Conservation (phyloP, 2,888 invertebrate genomes). For the Lomographa bimaculata region DNA sequence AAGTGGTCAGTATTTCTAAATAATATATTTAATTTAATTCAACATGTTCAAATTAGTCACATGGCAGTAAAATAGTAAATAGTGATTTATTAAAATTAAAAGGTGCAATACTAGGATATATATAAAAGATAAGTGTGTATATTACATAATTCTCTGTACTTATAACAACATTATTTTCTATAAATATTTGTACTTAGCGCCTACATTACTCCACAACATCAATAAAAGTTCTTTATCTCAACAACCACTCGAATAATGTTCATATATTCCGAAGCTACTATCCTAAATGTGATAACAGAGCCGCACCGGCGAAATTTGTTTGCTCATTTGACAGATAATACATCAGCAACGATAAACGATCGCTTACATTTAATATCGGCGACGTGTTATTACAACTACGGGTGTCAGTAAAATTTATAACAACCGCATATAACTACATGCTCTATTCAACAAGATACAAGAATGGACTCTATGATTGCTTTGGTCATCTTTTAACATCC, state of each 20-base stretch:
- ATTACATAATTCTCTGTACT: slow-evolving; percentile 43
- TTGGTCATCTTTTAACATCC: no score
- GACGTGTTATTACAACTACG: slow-evolving; percentile 51
- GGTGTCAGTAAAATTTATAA: slow-evolving; percentile 44
- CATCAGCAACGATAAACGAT: slow-evolving; percentile 58
- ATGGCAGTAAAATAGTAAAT: slow-evolving; percentile 40
- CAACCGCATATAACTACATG: slow-evolving; percentile 35
- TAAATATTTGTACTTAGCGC: slow-evolving; percentile 50
- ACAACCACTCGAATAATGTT: slow-evolving; percentile 64
- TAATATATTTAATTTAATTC: slow-evolving; percentile 53
- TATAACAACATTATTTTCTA: slow-evolving; percentile 35
- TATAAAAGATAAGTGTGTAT: slow-evolving; percentile 38
- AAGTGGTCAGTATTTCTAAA: slow-evolving; percentile 33
- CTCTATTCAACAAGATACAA: slow-evolving; percentile 16
- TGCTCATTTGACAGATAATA: slow-evolving; percentile 69
- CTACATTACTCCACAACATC: slow-evolving; percentile 58
- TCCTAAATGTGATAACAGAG: slow-evolving; percentile 56
- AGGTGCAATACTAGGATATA: slow-evolving; percentile 39
- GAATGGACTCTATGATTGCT: slow-evolving; percentile 16
- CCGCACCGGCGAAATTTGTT: slow-evolving; percentile 53
- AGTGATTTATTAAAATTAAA: slow-evolving; percentile 33
- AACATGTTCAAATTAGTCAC: slow-evolving; percentile 33
- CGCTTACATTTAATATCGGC: slow-evolving; percentile 52
- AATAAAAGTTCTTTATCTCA: slow-evolving; percentile 61
- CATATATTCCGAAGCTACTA: slow-evolving; percentile 60